A percentile compares a stretch with the other conserved stretches of the same genome.
Conservation (phyloP, 2,888 invertebrate species). For the Helleia helle region DNA sequence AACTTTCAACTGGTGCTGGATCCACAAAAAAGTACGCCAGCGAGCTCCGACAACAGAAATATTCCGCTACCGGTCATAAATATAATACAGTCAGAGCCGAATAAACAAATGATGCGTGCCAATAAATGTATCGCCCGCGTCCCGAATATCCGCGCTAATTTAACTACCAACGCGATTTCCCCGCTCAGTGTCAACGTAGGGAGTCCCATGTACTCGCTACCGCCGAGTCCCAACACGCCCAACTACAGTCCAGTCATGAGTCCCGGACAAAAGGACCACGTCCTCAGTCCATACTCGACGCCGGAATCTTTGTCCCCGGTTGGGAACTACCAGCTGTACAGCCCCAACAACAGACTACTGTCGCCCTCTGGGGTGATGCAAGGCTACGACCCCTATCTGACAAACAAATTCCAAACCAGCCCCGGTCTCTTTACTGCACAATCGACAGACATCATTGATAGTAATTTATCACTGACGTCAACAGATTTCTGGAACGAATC, state of each 20-base stretch:
- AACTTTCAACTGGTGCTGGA: constrained; percentile 39
- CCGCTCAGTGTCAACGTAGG: constrained; percentile 49
- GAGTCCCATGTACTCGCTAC: constrained; percentile 52
- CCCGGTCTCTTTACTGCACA: constrained; percentile 43
- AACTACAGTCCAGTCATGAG: constrained; percentile 54
- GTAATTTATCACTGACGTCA: constrained; percentile 36
- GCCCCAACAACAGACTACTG: constrained; percentile 38
- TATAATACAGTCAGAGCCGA: constrained; percentile 37
- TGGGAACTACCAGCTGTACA: constrained; percentile 44
- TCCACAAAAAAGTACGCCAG: constrained; percentile 27
- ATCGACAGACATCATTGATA: constrained; percentile 40
- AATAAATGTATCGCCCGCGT: constrained; percentile 27
- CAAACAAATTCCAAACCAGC: constrained; percentile 56
- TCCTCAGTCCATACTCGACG: constrained; percentile 52
- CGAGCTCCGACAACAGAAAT: constrained; percentile 27
- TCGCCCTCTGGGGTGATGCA: constrained; percentile 45
- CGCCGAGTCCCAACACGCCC: constrained; percentile 44
- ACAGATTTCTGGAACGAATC: constrained; percentile 54
- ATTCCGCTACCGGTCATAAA: constrained; percentile 48
- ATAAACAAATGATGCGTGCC: constrained; percentile 32
- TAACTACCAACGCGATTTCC: constrained; percentile 38
- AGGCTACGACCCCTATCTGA: constrained; percentile 54
- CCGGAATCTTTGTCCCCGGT: constrained; percentile 55
- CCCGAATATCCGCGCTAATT: constrained; percentile 25
- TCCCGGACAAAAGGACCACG: constrained; percentile 45